Evolutionary conservation across 2,888 invertebrate species (phyloP), one percentile per base, ranked within the genome.

Genomic region (Dynastes maya): DNA sequence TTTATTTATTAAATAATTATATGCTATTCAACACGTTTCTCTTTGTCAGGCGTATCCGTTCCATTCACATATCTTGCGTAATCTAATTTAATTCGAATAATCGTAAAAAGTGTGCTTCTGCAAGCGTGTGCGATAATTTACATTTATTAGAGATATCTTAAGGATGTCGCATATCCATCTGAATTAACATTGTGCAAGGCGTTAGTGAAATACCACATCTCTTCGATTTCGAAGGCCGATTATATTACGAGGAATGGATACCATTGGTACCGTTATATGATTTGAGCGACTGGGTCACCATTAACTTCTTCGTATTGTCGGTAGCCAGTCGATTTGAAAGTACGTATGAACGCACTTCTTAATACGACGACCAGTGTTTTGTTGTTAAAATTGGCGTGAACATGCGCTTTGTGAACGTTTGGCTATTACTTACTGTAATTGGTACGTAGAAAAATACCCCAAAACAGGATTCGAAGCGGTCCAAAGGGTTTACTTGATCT

Each of bases 201-300:
- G 27, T 49, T 45, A 67, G 29, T 11, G 45, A 45, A 67, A 45
- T 45, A 67, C 67, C 16, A 16, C 67, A 67, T 68, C 68, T 51
- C 51, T 68, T 49, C 49, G 49, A 27, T 68, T 45, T 68, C 45
- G 68, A 68, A 68, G 68, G 68, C 51, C 68, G 49, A 49, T 67
- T 32, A 11, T 64, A n/a, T 40, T 37, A 49, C 67, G 67, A 67
- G 16, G 40, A 67, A 32, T 32, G 32, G 32, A 45, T 67, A 55
- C 53, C 53, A 55, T 55, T 16, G 68, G 68, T 80, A 81, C 82
- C 82, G 82, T 82, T 82, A 81, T 77, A 78, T 72, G 70, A 81
- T 80, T 82, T 82, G 81, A 80, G 76, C 68, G 82, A 81, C 80
- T 82, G 80, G 82, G 82, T 82, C 82, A 82, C 78, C 77, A 77